Conservation (phyloP, 2,113 vertebrate genomes). For the Cichladusa arquata region DNA sequence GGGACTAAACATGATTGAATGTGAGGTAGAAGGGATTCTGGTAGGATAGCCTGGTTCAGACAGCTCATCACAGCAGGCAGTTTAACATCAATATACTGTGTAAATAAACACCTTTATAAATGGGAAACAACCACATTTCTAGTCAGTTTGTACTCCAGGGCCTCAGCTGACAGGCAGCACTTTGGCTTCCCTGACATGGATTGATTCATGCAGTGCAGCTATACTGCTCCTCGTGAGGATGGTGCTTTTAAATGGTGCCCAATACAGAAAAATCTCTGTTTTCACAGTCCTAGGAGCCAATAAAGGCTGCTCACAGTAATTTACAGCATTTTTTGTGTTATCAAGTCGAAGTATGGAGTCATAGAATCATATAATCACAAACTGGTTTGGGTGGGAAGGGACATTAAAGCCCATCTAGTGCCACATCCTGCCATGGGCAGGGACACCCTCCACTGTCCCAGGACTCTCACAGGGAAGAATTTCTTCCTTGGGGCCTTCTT, state of each 20-base stretch:
- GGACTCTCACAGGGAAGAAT: not conserved
- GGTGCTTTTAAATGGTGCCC: not conserved
- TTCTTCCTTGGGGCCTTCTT: not conserved
- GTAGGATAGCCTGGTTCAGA: not conserved
- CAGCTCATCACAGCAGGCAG: not conserved
- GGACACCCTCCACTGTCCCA: not conserved
- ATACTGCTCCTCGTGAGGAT: not conserved
- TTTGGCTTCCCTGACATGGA: not conserved
- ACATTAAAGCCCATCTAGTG: not conserved
- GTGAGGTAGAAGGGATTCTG: not conserved
- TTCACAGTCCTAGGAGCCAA: not conserved
- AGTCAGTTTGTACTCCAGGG: not conserved
- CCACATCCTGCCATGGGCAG: not conserved
- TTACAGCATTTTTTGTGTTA: not conserved
- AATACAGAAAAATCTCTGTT: not conserved
- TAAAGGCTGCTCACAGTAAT: not conserved
- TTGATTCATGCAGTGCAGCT: not conserved
- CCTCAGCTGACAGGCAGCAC: not conserved
- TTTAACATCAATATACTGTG: not conserved
- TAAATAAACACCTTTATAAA: not conserved
- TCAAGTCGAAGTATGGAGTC: not conserved
- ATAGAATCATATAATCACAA: rapidly evolving
- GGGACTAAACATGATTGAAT: not conserved
- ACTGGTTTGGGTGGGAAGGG: not conserved
- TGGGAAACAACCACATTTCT: not conserved